These are phyloP conservation scores for Bufotes viridis DNA, from an alignment of 2,797 vertebrate species.

Conservation along the genomic window DNA sequence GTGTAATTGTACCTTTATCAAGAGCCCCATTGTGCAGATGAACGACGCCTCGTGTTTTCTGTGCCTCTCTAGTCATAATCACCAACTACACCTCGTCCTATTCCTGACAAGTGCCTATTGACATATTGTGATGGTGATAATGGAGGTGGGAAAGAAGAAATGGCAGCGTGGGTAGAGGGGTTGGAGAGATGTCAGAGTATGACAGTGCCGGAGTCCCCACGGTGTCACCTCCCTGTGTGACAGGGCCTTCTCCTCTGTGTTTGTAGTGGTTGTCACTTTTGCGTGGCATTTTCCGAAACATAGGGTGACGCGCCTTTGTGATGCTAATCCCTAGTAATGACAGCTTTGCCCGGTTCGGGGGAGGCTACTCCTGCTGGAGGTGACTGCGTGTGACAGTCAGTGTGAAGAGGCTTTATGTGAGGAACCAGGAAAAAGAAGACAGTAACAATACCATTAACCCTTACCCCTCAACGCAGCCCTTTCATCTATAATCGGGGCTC, in stretches of 20 bases:
- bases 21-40: slow-evolving; percentile 55
- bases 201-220: slow-evolving; percentile 56
- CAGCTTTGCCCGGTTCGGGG: slow-evolving; percentile 53
- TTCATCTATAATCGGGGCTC: background rate
- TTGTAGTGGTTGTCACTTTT: slow-evolving; percentile 61
- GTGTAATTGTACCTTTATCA: slow-evolving; percentile 56
- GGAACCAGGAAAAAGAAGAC: slow-evolving; percentile 19
- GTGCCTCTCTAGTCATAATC: slow-evolving; percentile 56
- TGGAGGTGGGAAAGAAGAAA: slow-evolving; percentile 48
- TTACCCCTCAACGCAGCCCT: background rate
- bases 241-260: slow-evolving; percentile 54
- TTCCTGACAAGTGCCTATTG: slow-evolving; percentile 62
- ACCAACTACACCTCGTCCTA: slow-evolving; percentile 58
- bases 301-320: slow-evolving; percentile 60
- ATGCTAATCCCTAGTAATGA: slow-evolving; percentile 61
- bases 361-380: slow-evolving; percentile 52
- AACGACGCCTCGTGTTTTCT: slow-evolving; percentile 44
- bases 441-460: slow-evolving; percentile 47
- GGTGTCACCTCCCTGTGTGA: slow-evolving; percentile 54
- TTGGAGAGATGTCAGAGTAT: slow-evolving; percentile 59
- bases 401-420: slow-evolving; percentile 50
- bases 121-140: slow-evolving; percentile 60
- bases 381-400: slow-evolving; percentile 56
- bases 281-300: slow-evolving; percentile 59
- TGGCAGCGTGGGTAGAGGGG: slow-evolving; percentile 60